Percentiles rank a stretch among this genome's conserved stretches.
These are phyloP conservation scores for Nestor notabilis DNA, from an alignment of 2,113 vertebrate genomes.

Conservation along the genomic window DNA sequence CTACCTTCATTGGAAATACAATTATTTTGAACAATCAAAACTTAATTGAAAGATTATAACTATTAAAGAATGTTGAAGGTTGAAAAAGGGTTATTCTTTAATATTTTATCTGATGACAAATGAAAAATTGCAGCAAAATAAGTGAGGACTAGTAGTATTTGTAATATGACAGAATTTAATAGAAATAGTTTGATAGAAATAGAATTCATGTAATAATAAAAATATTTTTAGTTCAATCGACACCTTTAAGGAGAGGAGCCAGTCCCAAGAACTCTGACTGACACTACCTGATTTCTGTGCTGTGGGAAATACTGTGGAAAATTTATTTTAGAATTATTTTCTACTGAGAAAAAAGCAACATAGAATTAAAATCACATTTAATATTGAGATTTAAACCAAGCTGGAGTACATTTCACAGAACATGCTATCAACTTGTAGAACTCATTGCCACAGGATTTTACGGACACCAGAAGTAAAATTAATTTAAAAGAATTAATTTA, in stretches of 20 bases:
- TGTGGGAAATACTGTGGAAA: not conserved
- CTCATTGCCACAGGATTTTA: slow-evolving; percentile 30
- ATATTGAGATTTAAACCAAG: not conserved
- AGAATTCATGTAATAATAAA: not conserved
- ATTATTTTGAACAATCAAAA: slow-evolving; percentile 5
- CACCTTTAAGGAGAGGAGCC: not conserved
- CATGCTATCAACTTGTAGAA: not conserved
- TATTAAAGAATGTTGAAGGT: not conserved
- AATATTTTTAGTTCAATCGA: not conserved
- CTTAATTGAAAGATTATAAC: not conserved
- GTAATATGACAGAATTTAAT: not conserved
- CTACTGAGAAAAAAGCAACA: not conserved
- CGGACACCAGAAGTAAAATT: not conserved
- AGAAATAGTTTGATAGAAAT: not conserved
- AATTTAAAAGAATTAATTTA: slow-evolving; percentile 42
- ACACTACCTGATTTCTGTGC: not conserved
- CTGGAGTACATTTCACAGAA: not conserved
- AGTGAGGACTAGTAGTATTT: not conserved
- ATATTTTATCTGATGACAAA: not conserved
- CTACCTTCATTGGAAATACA: not conserved
- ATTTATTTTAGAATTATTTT: not conserved
- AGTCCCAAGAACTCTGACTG: not conserved
- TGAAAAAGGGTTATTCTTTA: not conserved
- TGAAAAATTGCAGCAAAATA: not conserved
- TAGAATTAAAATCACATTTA: not conserved